Evolutionary conservation across 1,140 invertebrate species (phyloP).

Genomic region (Colletes gigas): DNA sequence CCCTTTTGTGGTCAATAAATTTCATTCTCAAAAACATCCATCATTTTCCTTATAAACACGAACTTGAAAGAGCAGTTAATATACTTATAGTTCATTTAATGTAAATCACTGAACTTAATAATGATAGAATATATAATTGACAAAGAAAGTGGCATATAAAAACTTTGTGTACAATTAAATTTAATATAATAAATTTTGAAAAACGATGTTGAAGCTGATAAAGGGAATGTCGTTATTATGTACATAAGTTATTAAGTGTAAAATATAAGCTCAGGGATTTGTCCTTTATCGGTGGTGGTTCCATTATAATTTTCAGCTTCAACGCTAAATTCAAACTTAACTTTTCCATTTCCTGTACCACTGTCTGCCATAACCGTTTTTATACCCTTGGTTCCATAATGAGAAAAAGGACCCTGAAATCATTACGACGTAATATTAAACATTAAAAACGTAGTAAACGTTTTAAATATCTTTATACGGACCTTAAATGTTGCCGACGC

Average conservation of each 20-base stretch:
- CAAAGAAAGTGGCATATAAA: conserved; percentile 52
- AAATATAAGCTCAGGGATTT: conserved; percentile 95
- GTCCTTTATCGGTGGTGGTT: conserved; percentile 94
- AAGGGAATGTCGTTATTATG: conserved; percentile 56
- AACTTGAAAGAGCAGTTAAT: background rate
- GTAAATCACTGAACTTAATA: conserved; percentile 27
- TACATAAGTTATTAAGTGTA: conserved; percentile 80
- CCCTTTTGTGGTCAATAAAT: conserved; percentile 33
- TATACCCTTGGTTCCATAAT: conserved; percentile 92
- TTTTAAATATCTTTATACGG: conserved; percentile 37
- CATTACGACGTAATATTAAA: conserved; percentile 14
- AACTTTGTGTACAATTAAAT: conserved; percentile 37
- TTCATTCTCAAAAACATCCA: conserved; percentile 24
- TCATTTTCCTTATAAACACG: background rate
- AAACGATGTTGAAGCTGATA: conserved; percentile 36
- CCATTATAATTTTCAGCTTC: conserved; percentile 95
- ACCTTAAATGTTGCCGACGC: conserved; percentile 92
- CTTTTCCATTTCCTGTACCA: conserved; percentile 85
- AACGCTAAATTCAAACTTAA: conserved; percentile 93
- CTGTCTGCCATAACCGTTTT: conserved; percentile 89
- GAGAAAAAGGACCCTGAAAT: conserved; percentile 91
- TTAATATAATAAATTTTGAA: conserved; percentile 49
- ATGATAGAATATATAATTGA: conserved; percentile 56
- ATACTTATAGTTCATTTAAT: conserved; percentile 27
- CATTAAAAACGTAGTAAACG: background rate